phyloP scores from a whole-genome alignment of 2,797 vertebrate species.

The Acrossocheilus wenchowensis region DNA sequence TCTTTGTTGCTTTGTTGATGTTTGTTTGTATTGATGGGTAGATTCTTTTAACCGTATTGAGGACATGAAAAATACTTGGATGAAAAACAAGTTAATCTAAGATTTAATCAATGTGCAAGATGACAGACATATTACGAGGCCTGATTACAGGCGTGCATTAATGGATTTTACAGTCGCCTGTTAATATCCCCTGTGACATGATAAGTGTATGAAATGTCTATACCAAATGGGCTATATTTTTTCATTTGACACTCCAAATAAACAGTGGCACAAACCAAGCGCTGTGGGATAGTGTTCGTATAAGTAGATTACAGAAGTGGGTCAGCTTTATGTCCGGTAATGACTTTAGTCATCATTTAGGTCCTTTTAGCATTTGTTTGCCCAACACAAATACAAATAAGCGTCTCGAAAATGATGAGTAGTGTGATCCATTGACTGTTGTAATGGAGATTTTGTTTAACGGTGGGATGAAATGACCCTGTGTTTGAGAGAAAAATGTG shows the following conservation, averaged over 20 bases:
- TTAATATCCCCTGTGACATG: constrained; percentile 55
- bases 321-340: constrained; percentile 70
- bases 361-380: constrained; percentile 60
- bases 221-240: constrained; percentile 39
- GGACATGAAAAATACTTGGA: constrained; percentile 38
- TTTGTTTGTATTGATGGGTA: constrained; percentile 43
- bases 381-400: constrained; percentile 73
- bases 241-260: constrained; percentile 23
- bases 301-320: constrained; percentile 63
- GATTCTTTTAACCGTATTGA: constrained; percentile 35
- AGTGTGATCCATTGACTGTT: constrained; percentile 68
- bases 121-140: constrained; percentile 46
- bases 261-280: constrained; percentile 19
- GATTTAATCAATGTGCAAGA: constrained; percentile 51
- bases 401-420: constrained; percentile 65
- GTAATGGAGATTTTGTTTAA: constrained; percentile 66
- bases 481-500: constrained; percentile 61
- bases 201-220: constrained; percentile 41
- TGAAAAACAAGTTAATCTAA: constrained; percentile 48
- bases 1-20: constrained; percentile 33
- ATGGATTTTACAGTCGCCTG: constrained; percentile 48
- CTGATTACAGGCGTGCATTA: constrained; percentile 49
- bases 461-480: constrained; percentile 46
- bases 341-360: constrained; percentile 65
- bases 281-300: constrained; percentile 52